These are phyloP conservation scores for Pimephales promelas DNA, from an alignment of 2,113 vertebrate genomes.

Conservation along the genomic window DNA sequence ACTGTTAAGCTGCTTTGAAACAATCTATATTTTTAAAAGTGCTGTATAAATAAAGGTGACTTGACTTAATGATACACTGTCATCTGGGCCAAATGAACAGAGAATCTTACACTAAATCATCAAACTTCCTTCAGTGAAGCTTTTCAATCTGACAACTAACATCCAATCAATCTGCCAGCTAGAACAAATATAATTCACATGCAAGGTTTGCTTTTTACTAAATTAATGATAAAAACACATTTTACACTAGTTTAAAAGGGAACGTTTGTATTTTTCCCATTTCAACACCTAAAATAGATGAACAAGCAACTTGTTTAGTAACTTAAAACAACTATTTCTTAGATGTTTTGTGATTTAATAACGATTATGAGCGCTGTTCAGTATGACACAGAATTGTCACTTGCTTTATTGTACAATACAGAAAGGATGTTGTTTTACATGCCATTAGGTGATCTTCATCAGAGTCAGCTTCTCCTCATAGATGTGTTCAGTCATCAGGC, in stretches of 20 bases:
- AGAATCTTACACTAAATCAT: background rate
- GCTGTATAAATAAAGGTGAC: no score
- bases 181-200: background rate
- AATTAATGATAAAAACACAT: no score
- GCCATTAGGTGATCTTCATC: no score
- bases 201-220: no score
- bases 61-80: background rate
- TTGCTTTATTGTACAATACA: background rate
- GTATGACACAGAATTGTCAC: background rate
- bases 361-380: background rate
- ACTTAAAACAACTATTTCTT: background rate
- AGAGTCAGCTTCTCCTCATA: no score
- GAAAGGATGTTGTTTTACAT: no score
- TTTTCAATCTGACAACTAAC: background rate
- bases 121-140: background rate
- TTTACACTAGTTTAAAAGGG: background rate
- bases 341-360: background rate
- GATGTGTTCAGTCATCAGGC: no score
- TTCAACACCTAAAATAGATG: background rate
- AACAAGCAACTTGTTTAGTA: background rate
- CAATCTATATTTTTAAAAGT: no score
- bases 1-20: no score
- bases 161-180: background rate
- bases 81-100: no score
- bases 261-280: background rate